A percentile compares a stretch with the other conserved stretches of the same genome.
These are phyloP conservation scores for Gastrophryne carolinensis DNA, from an alignment of 2,797 vertebrate species.

Conservation along the genomic window DNA sequence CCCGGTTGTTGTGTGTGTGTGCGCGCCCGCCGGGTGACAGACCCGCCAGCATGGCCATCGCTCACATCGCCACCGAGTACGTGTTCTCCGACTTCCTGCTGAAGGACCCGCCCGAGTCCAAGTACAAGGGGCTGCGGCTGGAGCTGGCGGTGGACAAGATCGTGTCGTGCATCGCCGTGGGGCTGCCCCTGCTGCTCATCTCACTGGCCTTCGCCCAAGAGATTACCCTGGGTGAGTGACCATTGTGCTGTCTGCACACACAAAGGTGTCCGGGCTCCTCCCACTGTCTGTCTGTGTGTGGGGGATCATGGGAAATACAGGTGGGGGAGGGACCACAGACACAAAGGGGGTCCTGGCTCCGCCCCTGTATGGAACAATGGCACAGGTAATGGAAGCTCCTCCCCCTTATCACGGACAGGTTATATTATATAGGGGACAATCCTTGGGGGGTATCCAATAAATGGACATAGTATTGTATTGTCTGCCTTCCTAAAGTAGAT, in stretches of 20 bases:
- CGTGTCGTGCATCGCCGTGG: constrained; percentile 86
- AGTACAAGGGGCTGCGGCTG: constrained; percentile 80
- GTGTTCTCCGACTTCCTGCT: constrained; percentile 91
- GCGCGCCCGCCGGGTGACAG: background rate
- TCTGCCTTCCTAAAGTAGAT: too few relatives aligned
- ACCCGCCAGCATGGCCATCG: constrained; percentile 83
- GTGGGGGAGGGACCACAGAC: background rate
- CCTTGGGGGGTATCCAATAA: too few relatives aligned
- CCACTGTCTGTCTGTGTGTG: too few relatives aligned
- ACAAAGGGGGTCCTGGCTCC: background rate
- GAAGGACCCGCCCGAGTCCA: constrained; percentile 81
- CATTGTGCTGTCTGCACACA: background rate
- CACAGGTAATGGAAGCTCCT: too few relatives aligned
- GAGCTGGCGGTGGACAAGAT: constrained; percentile 91
- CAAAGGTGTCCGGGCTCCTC: background rate
- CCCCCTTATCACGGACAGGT: too few relatives aligned
- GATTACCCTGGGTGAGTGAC: constrained; percentile 84
- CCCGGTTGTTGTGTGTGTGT: background rate
- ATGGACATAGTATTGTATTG: too few relatives aligned
- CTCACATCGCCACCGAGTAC: constrained; percentile 89
- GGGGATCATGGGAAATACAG: too few relatives aligned
- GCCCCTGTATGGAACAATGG: background rate
- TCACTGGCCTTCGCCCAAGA: constrained; percentile 95
- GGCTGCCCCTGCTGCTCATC: constrained; percentile 89
- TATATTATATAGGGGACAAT: too few relatives aligned